A percentile compares a stretch with the other conserved stretches of the same genome.
Evolutionary conservation across 92 coral and sea anemone genomes (phyloP).

Genomic region (Parazoanthus atlanticus): DNA sequence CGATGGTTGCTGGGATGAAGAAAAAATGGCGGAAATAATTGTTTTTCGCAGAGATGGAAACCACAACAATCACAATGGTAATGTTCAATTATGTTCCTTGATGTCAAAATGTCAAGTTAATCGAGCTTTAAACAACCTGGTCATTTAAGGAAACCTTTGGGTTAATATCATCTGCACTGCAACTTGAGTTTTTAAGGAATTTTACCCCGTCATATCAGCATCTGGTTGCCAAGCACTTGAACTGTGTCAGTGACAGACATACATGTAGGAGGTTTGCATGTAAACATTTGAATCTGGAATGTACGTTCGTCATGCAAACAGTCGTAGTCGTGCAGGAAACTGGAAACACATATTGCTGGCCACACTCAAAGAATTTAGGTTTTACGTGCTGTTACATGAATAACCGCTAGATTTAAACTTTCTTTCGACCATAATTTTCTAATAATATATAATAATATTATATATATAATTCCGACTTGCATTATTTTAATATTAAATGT

Average conservation of each 20-base stretch:
- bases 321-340: neutral
- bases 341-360: neutral
- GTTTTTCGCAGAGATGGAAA: neutral
- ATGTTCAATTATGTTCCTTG: neutral
- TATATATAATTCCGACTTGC: neutral
- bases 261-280: too few relatives aligned
- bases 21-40: neutral
- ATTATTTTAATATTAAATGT: too few relatives aligned
- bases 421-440: neutral
- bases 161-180: too few relatives aligned
- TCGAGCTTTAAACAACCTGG: neutral
- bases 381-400: neutral
- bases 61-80: neutral
- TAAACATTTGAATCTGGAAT: too few relatives aligned
- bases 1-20: neutral
- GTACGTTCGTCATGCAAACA: neutral
- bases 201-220: neutral
- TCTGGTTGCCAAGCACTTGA: neutral
- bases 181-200: too few relatives aligned
- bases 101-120: neutral
- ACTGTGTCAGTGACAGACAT: neutral
- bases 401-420: neutral
- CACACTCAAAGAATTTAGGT: neutral
- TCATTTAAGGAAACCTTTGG: neutral
- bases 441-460: too few relatives aligned